These are phyloP conservation scores for Dromius quadrimaculatus DNA, from an alignment of 2,888 invertebrate species.

Conservation along the genomic window DNA sequence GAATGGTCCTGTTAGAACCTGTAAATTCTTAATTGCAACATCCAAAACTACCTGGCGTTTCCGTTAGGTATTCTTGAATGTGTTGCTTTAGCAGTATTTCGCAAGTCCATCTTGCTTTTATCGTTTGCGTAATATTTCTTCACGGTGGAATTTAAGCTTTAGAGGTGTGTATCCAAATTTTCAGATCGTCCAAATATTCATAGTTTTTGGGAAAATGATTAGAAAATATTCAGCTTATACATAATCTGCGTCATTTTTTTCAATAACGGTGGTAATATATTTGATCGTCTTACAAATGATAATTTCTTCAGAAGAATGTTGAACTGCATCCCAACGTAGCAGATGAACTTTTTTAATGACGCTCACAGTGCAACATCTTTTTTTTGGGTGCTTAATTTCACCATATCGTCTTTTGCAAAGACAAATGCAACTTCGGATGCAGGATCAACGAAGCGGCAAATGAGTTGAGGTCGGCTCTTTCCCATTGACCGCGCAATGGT, in stretches of 20 bases:
- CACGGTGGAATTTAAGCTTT: not conserved
- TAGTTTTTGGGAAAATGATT: not conserved
- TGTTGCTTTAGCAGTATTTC: slow-evolving; percentile 16
- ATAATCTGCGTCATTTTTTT: no score
- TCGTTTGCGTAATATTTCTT: slow-evolving; percentile 4
- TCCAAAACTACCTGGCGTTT: slow-evolving; percentile 18
- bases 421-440: slow-evolving; percentile 10
- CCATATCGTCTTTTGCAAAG: not conserved
- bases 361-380: not conserved
- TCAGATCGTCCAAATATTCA: no score
- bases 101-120: slow-evolving; percentile 1
- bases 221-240: no score
- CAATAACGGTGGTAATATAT: no score
- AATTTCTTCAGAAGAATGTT: no score
- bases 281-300: no score
- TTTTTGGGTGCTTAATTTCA: not conserved
- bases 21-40: slow-evolving; percentile 39
- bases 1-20: slow-evolving; percentile 34
- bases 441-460: slow-evolving; percentile 41
- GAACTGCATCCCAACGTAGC: no score
- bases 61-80: slow-evolving; percentile 10
- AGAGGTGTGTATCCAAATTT: no score
- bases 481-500: slow-evolving; percentile 40
- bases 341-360: no score
- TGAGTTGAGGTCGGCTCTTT: slow-evolving; percentile 30